Conservation (phyloP, 64 coral and sea anemone genomes). For the Stichodactyla mertensii region DNA sequence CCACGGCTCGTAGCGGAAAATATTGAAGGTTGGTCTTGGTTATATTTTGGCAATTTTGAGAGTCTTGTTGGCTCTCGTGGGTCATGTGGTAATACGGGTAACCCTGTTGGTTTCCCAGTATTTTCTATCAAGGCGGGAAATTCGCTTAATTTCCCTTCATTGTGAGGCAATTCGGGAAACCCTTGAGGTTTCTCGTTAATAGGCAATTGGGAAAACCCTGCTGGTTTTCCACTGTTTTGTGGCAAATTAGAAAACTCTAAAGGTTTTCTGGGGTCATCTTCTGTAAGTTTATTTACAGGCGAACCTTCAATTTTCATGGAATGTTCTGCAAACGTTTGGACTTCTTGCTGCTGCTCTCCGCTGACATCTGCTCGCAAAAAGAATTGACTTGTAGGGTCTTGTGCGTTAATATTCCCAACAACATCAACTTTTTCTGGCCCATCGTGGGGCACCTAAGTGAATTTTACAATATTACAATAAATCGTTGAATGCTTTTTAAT, state of each 20-base stretch:
- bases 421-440: too few relatives aligned
- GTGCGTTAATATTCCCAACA: too few relatives aligned
- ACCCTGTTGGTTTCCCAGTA: neutral
- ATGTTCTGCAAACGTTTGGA: neutral
- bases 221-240: neutral
- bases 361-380: too few relatives aligned
- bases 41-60: too few relatives aligned
- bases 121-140: neutral
- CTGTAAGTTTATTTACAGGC: neutral
- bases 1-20: neutral
- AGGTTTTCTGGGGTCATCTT: neutral
- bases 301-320: neutral
- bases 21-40: too few relatives aligned
- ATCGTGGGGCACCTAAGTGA: too few relatives aligned
- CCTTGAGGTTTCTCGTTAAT: neutral
- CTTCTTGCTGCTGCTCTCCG: too few relatives aligned
- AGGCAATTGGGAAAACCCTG: neutral
- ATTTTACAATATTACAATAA: too few relatives aligned
- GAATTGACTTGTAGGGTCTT: too few relatives aligned
- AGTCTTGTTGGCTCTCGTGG: too few relatives aligned
- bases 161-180: neutral
- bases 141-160: too few relatives aligned
- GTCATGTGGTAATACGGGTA: neutral
- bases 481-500: too few relatives aligned
- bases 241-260: neutral